These are phyloP conservation scores for Sinhomidia bicolor DNA, from an alignment of 2,888 invertebrate species.

Conservation along the genomic window DNA sequence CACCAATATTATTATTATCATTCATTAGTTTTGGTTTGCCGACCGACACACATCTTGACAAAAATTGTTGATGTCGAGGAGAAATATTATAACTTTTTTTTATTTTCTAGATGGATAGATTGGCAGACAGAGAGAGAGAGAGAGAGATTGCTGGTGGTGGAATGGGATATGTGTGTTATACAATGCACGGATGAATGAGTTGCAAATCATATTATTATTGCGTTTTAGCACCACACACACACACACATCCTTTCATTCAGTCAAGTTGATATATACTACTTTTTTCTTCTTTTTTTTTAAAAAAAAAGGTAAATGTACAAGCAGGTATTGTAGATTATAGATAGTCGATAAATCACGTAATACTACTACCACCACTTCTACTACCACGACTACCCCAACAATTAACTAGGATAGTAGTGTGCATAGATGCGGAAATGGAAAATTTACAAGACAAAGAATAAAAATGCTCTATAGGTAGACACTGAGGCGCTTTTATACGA, in stretches of 20 bases:
- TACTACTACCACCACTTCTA: no score
- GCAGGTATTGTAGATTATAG: not conserved
- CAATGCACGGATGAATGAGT: constrained; percentile 40
- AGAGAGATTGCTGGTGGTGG: no score
- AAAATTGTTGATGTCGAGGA: constrained; percentile 8
- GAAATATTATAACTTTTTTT: no score
- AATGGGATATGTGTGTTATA: not conserved
- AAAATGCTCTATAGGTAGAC: no score
- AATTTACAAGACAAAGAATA: not conserved
- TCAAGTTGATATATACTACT: not conserved
- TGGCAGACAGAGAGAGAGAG: no score
- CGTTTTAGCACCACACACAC: not conserved
- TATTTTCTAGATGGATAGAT: no score
- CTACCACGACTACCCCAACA: constrained; percentile 7
- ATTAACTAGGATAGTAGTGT: constrained; percentile 39
- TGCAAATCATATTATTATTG: not conserved
- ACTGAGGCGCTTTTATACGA: no score
- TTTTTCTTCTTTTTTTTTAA: not conserved
- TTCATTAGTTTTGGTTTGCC: constrained; percentile 24
- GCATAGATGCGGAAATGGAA: constrained; percentile 42
- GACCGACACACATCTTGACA: constrained; percentile 21
- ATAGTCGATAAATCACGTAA: constrained; percentile 29
- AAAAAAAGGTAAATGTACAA: not conserved
- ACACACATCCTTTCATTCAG: not conserved
- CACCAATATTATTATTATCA: not conserved